Conservation (phyloP, 2,113 vertebrate species). For the Sinocyclocheilus anshuiensis region DNA sequence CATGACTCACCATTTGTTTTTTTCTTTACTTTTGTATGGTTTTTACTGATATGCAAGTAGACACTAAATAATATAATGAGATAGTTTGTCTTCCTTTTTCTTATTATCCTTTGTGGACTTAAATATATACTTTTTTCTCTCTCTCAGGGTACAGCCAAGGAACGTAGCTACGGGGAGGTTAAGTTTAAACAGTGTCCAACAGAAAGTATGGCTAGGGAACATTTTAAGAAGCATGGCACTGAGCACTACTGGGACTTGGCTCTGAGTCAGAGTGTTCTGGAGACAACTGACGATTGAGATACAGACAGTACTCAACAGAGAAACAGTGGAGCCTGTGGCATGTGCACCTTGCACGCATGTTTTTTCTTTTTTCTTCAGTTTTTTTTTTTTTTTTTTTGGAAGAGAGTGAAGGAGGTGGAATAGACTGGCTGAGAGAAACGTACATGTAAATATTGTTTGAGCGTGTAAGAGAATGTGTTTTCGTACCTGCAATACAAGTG, state of each 20-base stretch:
- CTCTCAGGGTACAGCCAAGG: constrained; percentile 92
- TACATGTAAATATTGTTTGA: constrained; percentile 5
- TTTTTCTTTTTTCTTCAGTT: not conserved
- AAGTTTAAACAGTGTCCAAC: constrained; percentile 99
- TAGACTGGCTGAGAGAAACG: not conserved
- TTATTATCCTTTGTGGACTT: not conserved
- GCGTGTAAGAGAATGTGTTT: not conserved
- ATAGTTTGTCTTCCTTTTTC: not conserved
- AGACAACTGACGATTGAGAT: constrained; percentile 83
- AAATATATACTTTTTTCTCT: not conserved
- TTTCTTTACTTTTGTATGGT: not conserved
- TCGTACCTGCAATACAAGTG: not conserved
- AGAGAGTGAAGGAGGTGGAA: not conserved
- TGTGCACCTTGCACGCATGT: not conserved
- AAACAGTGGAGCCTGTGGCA: not conserved
- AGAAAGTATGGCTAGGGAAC: constrained; percentile 96
- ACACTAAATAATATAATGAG: not conserved
- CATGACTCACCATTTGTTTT: not conserved
- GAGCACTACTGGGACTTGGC: constrained; percentile 99
- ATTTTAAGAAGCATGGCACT: constrained; percentile 95
- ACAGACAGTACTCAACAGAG: not conserved
- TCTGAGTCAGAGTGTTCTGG: constrained; percentile 93
- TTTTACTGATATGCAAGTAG: not conserved
- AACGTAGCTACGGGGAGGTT: constrained; percentile 92
- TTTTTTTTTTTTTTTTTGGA: not conserved